Base-by-base conservation (phyloP, 2,113 vertebrate genomes). In the Elanus axillaris region DNA sequence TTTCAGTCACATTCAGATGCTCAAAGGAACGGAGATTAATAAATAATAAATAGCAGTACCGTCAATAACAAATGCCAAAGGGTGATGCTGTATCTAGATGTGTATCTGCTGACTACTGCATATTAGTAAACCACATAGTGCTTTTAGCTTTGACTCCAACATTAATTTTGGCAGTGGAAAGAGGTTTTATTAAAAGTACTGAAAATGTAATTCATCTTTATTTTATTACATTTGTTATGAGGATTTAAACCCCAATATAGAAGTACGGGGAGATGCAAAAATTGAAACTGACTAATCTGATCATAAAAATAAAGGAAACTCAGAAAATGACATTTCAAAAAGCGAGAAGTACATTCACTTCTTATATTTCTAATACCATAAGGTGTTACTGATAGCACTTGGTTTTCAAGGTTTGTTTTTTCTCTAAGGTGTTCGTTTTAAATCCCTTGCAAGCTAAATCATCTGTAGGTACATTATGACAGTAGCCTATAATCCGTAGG, bases 31-130 rank as follows among this genome's bases (percentile, higher is more conserved):
- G 42, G 64, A 67, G 60, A 69, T 36, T 38, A 68, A 91, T 96
- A 91, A 95, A 91, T 95, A 94, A 97, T 95, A 76, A 92, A 94
- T 31, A 90, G 59, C 68, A 73, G 79, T 7, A 16, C 63, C 38
- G 31, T 79, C 74, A 48, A 36, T 87, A 88, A 42, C 77, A 80
- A 83, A 55, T 72, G 93, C 83, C 81, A 78, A 62, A 62, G 92
- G 87, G 72, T 66, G 85, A 72, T 83, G 92, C 48, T 78, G 86
- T 34, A 40, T 74, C 72, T 89, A 53, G 58, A n/a, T 26, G 36
- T 26, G 0, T 45, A 87, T 93, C 88, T 92, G 94, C 92, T 91
- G 94, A 93, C 66, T 43, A 45, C 13, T 15, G 74, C 42, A 14
- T 26, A n/a, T 89, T 12, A 76, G 58, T 18, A 90, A 97, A 92